A percentile compares a stretch with the other conserved stretches of the same genome.
Conservation (phyloP, 1,140 invertebrate species). For the Drosophila triauraria region DNA sequence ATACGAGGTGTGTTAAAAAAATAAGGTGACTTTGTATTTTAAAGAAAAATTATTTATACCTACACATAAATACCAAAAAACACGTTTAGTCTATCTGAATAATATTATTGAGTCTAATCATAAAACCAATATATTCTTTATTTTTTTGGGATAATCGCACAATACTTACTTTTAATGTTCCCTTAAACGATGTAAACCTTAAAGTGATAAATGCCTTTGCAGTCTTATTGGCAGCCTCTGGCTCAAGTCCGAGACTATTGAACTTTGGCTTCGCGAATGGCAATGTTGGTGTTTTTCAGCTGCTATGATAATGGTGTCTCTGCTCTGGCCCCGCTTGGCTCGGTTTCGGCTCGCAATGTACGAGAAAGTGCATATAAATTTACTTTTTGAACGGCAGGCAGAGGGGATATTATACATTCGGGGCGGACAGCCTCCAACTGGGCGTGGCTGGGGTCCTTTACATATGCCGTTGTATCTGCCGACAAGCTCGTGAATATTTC, state of each 20-base stretch:
- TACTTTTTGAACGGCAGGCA: conserved; percentile 42
- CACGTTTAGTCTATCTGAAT: too few relatives aligned
- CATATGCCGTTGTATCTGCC: conserved; percentile 5
- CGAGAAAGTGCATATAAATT: conserved; percentile 50
- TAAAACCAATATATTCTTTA: not conserved
- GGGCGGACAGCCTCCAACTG: conserved; percentile 11
- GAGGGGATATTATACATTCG: conserved; percentile 38
- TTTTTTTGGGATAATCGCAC: too few relatives aligned
- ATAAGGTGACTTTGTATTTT: too few relatives aligned
- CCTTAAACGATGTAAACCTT: conserved; percentile 17
- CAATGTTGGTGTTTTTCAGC: conserved; percentile 12
- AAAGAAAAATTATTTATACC: too few relatives aligned
- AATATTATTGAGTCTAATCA: too few relatives aligned
- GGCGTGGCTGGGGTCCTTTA: conserved; percentile 27
- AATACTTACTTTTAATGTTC: conserved; percentile 40
- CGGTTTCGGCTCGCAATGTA: conserved; percentile 5
- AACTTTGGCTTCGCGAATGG: conserved; percentile 45
- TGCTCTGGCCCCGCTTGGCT: conserved; percentile 1
- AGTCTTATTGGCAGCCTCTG: conserved; percentile 4
- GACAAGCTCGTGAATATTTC: conserved; percentile 45
- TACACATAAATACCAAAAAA: too few relatives aligned
- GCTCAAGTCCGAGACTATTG: conserved; percentile 32
- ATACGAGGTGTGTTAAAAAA: too few relatives aligned
- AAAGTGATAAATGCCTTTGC: conserved; percentile 33
- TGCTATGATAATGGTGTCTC: conserved; percentile 19